phyloP scores from a whole-genome alignment of 2,888 invertebrate genomes.

The Keiferia lycopersicella region DNA sequence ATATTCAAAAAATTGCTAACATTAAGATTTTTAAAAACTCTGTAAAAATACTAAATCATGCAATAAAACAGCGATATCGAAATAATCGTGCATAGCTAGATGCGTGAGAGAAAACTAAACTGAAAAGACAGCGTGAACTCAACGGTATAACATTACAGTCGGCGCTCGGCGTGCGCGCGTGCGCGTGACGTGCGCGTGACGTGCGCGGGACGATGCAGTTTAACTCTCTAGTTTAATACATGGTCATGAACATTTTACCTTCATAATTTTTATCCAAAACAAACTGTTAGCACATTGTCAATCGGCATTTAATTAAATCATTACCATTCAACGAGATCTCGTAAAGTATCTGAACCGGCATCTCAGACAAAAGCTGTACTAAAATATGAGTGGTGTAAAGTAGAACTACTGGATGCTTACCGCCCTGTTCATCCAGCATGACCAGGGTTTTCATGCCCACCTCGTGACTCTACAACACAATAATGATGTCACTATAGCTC shows the following conservation, averaged over 20 bases:
- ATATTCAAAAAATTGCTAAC: constrained; percentile 68
- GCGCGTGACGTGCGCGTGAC: constrained; percentile 48
- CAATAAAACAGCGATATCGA: constrained; percentile 75
- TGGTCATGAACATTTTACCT: constrained; percentile 74
- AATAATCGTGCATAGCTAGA: constrained; percentile 79
- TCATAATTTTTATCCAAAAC: constrained; percentile 60
- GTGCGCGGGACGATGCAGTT: constrained; percentile 50
- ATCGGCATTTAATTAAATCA: constrained; percentile 61
- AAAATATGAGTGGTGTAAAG: constrained; percentile 77
- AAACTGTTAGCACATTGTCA: constrained; percentile 72
- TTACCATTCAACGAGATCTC: constrained; percentile 69
- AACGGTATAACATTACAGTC: constrained; percentile 40
- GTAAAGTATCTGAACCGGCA: constrained; percentile 73
- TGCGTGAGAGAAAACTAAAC: constrained; percentile 66
- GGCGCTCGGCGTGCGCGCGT: constrained; percentile 44
- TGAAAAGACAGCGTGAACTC: constrained; percentile 47
- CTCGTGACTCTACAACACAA: constrained; percentile 98
- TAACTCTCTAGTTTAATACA: constrained; percentile 56
- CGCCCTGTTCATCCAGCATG: constrained; percentile 99
- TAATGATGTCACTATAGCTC: constrained; percentile 82
- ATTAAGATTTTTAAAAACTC: constrained; percentile 63
- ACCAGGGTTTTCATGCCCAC: constrained; percentile 99
- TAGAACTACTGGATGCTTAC: constrained; percentile 90
- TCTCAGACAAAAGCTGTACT: constrained; percentile 78
- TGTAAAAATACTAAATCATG: constrained; percentile 71